These are phyloP conservation scores for Caretta caretta DNA, from an alignment of 2,113 vertebrate genomes.

Conservation along the genomic window DNA sequence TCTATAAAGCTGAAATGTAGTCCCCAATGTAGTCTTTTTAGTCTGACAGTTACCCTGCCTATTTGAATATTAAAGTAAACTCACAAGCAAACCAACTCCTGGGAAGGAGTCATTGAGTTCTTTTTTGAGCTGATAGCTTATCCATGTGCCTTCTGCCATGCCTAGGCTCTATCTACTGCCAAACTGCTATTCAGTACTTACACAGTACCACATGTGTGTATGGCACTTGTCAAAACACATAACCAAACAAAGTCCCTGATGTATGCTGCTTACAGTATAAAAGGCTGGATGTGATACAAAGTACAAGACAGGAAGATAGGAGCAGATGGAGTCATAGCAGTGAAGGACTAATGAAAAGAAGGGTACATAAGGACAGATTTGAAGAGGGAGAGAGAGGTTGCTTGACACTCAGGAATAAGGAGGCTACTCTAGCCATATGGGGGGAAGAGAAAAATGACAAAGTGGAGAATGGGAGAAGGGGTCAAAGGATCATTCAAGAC, in stretches of 20 bases:
- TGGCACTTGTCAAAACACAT: not conserved
- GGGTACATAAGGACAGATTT: not conserved
- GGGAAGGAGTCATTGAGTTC: not conserved
- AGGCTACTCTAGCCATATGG: not conserved
- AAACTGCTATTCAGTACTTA: not conserved
- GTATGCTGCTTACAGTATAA: not conserved
- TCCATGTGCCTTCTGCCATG: not conserved
- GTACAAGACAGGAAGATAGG: not conserved
- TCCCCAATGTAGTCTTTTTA: not conserved
- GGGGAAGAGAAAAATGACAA: not conserved
- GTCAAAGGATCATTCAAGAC: not conserved
- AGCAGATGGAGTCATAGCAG: not conserved
- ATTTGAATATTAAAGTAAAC: not conserved
- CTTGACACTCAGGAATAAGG: not conserved
- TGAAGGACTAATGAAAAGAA: not conserved
- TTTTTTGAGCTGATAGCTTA: not conserved
- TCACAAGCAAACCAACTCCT: not conserved
- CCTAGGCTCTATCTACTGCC: not conserved
- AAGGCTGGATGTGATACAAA: fast-evolving
- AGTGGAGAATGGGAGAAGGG: not conserved
- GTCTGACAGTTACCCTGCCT: not conserved
- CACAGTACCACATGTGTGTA: not conserved
- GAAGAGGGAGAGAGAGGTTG: not conserved
- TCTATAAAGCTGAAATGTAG: not conserved
- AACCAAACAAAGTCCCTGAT: not conserved